Evolutionary conservation across 2,113 vertebrate species (phyloP), one percentile per base, ranked within the genome.

Genomic region (Python bivittatus): DNA sequence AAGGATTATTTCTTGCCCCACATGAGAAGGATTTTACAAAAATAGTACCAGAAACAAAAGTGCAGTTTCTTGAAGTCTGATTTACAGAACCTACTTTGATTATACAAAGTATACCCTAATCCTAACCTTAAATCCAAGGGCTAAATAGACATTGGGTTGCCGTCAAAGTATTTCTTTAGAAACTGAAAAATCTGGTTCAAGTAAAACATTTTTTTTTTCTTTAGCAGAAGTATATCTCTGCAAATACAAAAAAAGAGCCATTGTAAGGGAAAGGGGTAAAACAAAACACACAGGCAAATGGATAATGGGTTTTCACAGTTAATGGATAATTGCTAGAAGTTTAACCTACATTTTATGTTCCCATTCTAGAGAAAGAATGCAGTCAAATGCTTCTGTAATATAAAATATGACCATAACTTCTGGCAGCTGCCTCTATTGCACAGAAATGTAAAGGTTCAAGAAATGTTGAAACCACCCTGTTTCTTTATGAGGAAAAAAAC

Each of bases 141-240:
- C 29, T 48, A 20, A 13, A 54, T 6, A 90, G 86, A 3, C 33
- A 0, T 52, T 17, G 1, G 3, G 88, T 17, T 85, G 2, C 42
- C 42, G 25, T 0, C 57, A 48, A 72, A 89, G n/a, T 44, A 2
- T 7, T 57, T 12, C 90, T 58, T 72, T 4, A 0, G 0, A 58
- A 12, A 3, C 0, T 3, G 42, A 94, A 15, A 20, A 11, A 2
- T 0, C 0, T 1, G 48, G 4, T 1, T 53, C 27, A 29, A 9
- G 12, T 29, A 58, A 84, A 15, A 20, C 33, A n/a, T 38, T 79
- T 42, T 42, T 44, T 44, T n/a, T 9, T 2, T 11, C 12, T 33
- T 6, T 20, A 84, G 79, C 22, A 91, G 25, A 53, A 17, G 48
- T 23, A 29, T 90, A 7, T 84, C 27, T 22, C 60, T 90, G n/a